phyloP scores from a whole-genome alignment of 2,888 invertebrate species.

The Eulithis prunata region DNA sequence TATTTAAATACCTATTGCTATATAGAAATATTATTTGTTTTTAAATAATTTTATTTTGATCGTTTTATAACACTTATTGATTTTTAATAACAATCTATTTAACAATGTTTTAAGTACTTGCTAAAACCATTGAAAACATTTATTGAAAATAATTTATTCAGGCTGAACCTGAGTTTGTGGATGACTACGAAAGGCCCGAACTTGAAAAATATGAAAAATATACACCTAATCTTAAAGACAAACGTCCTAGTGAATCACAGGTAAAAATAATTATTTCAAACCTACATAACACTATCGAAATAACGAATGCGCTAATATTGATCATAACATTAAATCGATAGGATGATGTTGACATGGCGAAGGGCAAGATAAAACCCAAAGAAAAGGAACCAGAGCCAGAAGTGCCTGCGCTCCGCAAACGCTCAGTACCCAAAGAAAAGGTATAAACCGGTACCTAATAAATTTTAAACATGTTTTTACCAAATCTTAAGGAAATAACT shows the following conservation, averaged over 20 bases:
- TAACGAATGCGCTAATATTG: background rate
- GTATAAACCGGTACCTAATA: constrained; percentile 48
- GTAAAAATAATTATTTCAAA: constrained; percentile 45
- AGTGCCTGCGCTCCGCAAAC: constrained; percentile 72
- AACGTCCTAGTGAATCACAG: constrained; percentile 72
- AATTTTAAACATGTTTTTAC: background rate
- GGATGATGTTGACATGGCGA: constrained; percentile 77
- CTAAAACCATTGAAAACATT: too few species aligned
- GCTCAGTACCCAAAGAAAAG: constrained; percentile 75
- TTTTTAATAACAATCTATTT: too few species aligned
- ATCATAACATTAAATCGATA: constrained; percentile 50
- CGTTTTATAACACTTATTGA: too few species aligned
- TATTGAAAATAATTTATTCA: constrained; percentile 47
- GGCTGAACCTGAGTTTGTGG: constrained; percentile 79
- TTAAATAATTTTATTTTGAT: too few species aligned
- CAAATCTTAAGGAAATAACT: background rate
- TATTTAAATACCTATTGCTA: background rate
- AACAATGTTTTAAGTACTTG: too few species aligned
- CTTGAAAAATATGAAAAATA: constrained; percentile 87
- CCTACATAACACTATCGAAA: background rate
- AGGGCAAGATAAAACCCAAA: constrained; percentile 79
- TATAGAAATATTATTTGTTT: too few species aligned
- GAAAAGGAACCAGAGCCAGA: constrained; percentile 74
- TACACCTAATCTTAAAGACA: constrained; percentile 73
- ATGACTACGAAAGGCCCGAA: constrained; percentile 89